These are phyloP conservation scores for Mugil cephalus DNA, from an alignment of 2,113 vertebrate genomes.

Conservation along the genomic window DNA sequence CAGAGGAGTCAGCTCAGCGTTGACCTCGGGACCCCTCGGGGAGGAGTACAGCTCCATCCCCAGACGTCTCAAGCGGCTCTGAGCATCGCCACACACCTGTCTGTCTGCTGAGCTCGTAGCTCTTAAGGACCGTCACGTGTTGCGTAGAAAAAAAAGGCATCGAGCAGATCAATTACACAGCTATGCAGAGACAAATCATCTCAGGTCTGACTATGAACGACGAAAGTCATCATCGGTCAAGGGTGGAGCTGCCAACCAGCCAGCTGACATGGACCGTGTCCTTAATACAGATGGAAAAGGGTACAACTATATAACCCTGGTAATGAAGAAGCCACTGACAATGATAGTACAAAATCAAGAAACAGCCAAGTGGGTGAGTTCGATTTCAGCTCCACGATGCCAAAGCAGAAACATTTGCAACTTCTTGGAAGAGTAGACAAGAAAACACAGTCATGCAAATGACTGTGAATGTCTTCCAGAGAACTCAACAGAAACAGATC, in stretches of 20 bases:
- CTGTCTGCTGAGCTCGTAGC: slow-evolving; percentile 20
- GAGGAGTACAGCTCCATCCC: slow-evolving; percentile 18
- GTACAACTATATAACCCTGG: not conserved
- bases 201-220: not conserved
- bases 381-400: not conserved
- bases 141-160: slow-evolving; percentile 6
- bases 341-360: not conserved
- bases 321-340: not conserved
- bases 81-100: slow-evolving; percentile 26
- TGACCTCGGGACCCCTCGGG: slow-evolving; percentile 61
- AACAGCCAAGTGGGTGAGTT: too few relatives aligned
- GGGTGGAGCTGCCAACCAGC: not conserved
- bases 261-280: not conserved
- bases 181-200: not conserved
- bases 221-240: not conserved
- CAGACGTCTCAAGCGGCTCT: slow-evolving; percentile 16
- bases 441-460: too few relatives aligned
- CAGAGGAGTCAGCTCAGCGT: slow-evolving; percentile 47
- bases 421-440: too few relatives aligned
- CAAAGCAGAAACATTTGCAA: not conserved
- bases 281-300: not conserved
- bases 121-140: not conserved
- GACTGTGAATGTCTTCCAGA: too few relatives aligned
- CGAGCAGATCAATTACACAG: slow-evolving; percentile 9
- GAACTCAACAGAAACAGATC: not conserved